Conservation (phyloP, 1,140 invertebrate species). For the Cotesia typhae region DNA sequence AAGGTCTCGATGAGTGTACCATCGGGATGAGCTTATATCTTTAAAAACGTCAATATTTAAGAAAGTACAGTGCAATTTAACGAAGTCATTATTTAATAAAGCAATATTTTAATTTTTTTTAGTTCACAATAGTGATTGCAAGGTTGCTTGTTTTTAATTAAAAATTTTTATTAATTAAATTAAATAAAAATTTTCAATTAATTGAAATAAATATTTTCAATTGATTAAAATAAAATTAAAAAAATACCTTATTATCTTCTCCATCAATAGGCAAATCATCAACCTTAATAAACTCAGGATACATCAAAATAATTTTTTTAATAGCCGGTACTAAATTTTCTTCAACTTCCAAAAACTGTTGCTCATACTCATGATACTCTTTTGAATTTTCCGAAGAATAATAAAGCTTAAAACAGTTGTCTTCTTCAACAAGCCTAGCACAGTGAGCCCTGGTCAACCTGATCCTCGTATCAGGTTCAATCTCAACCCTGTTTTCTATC, state of each 20-base stretch:
- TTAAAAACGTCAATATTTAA: no score
- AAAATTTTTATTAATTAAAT: no score
- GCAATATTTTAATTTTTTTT: no score
- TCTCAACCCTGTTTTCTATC: constrained; percentile 71
- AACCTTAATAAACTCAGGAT: constrained; percentile 80
- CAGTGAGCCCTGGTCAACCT: constrained; percentile 77
- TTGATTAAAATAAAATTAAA: constrained; percentile 27
- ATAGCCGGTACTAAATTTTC: constrained; percentile 73
- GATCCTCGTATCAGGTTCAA: constrained; percentile 75
- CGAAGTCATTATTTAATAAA: no score
- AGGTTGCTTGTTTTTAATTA: no score
- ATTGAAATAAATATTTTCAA: constrained; percentile 25
- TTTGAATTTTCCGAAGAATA: constrained; percentile 85
- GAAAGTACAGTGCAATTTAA: no score
- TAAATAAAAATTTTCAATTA: no score
- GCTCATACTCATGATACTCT: constrained; percentile 83
- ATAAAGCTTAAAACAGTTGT: constrained; percentile 75
- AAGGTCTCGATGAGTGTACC: no score
- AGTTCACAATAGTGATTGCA: no score
- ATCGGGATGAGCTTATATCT: no score
- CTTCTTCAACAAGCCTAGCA: constrained; percentile 76
- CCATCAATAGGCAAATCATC: constrained; percentile 75
- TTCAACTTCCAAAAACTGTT: constrained; percentile 80
- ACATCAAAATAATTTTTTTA: constrained; percentile 75
- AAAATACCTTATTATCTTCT: constrained; percentile 70